A percentile compares a stretch with the other conserved stretches of the same genome.
Evolutionary conservation across 2,888 invertebrate species (phyloP).

Genomic region (Drosophila subquinaria): DNA sequence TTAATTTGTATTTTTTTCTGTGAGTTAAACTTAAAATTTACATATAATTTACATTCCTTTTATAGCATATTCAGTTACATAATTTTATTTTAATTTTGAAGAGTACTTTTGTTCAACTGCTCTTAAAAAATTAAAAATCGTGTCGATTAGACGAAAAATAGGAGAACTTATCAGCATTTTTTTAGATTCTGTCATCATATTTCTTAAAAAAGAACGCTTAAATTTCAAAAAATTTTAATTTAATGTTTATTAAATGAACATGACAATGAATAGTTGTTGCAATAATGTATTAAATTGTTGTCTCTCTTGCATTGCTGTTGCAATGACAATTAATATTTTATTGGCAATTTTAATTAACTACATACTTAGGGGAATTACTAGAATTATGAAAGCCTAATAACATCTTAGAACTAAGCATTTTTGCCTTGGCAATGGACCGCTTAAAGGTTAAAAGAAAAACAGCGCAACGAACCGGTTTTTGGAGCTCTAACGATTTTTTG

Average conservation of each 20-base stretch:
- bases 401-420: not conserved
- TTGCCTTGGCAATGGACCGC: slow-evolving; percentile 41
- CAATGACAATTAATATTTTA: slow-evolving; percentile 46
- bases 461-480: slow-evolving; percentile 46
- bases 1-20: too few species aligned
- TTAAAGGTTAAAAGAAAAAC: slow-evolving; percentile 27
- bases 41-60: too few species aligned
- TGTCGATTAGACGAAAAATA: too few species aligned
- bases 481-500: slow-evolving; percentile 10
- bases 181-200: not conserved
- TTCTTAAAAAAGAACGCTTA: not conserved
- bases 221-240: not conserved
- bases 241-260: not conserved
- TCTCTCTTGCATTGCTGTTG: slow-evolving; percentile 17
- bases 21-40: too few species aligned
- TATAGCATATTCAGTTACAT: too few species aligned
- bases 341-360: slow-evolving; percentile 36
- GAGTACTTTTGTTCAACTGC: too few species aligned
- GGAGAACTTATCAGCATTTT: too few species aligned
- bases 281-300: slow-evolving; percentile 10
- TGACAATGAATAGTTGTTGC: not conserved
- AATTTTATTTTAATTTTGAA: too few species aligned
- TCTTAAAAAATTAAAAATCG: too few species aligned
- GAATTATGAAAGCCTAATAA: slow-evolving; percentile 8
- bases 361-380: slow-evolving; percentile 1